These are phyloP conservation scores for Meta bourneti DNA, from an alignment of 2,888 invertebrate species.

Conservation along the genomic window DNA sequence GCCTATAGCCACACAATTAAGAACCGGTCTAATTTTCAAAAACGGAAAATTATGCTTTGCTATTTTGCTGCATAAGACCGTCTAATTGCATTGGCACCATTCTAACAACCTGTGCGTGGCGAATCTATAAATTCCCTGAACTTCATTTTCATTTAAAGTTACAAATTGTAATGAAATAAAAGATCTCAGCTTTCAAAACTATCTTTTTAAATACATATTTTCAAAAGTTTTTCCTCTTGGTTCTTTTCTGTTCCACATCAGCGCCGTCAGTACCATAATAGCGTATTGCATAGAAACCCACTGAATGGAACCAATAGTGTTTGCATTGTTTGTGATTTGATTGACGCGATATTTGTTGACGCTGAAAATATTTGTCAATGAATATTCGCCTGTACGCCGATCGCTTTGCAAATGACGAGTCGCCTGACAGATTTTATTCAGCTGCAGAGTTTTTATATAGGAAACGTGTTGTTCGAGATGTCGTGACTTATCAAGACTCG, in stretches of 20 bases:
- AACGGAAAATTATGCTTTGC: no score
- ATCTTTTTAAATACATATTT: background rate
- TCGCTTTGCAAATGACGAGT: conserved; percentile 6
- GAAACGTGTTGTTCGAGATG: background rate
- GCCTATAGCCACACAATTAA: no score
- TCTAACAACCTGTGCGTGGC: no score
- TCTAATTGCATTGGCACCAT: no score
- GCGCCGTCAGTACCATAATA: background rate
- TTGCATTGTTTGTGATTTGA: background rate
- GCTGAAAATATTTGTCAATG: conserved; percentile 34
- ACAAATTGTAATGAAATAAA: background rate
- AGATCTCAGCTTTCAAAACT: background rate
- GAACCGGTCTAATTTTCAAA: no score
- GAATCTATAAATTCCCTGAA: background rate
- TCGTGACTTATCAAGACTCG: background rate
- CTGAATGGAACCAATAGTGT: background rate
- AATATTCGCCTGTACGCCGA: conserved; percentile 1
- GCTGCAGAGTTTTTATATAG: background rate
- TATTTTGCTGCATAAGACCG: no score
- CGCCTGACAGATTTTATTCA: background rate
- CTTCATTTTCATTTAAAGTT: background rate
- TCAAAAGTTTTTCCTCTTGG: background rate
- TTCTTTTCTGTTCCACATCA: background rate
- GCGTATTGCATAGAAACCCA: background rate
- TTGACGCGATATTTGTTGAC: conserved; percentile 3